Percentiles rank a stretch among this genome's conserved stretches.
These are phyloP conservation scores for Pithys albifrons DNA, from an alignment of 2,113 vertebrate genomes.

Conservation along the genomic window DNA sequence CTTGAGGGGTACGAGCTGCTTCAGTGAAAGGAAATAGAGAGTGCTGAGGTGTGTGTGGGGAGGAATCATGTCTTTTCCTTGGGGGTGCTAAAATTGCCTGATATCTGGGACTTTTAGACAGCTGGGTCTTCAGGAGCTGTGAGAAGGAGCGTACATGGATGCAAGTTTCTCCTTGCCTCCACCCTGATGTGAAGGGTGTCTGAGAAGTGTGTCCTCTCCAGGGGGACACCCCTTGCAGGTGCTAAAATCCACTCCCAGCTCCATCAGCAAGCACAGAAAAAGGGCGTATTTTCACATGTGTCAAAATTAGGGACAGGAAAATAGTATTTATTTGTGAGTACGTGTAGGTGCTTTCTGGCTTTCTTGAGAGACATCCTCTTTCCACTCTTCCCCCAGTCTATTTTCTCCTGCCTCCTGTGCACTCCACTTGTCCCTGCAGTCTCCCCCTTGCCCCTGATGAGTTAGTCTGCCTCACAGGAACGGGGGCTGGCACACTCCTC, in stretches of 20 bases:
- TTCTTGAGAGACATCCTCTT: not conserved
- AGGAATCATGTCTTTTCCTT: not conserved
- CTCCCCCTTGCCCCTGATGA: fast-evolving
- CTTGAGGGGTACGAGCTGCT: not conserved
- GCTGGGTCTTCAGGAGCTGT: not conserved
- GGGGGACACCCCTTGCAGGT: not conserved
- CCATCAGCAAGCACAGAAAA: not conserved
- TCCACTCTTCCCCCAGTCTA: fast-evolving
- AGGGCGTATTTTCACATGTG: not conserved
- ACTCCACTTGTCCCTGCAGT: fast-evolving
- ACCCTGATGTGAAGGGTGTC: fast-evolving
- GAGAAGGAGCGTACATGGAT: not conserved
- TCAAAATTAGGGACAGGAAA: not conserved
- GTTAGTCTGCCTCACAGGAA: not conserved
- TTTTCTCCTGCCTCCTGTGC: not conserved
- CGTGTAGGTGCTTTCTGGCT: not conserved
- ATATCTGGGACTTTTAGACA: not conserved
- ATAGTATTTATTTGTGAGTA: not conserved
- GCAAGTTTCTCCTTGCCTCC: not conserved
- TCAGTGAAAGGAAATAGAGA: not conserved
- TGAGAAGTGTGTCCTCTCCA: fast-evolving
- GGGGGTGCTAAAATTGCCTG: not conserved
- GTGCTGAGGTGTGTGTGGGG: fast-evolving
- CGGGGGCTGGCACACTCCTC: not conserved
- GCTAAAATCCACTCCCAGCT: not conserved